Evolutionary conservation across 2,113 vertebrate species (phyloP).

Genomic region (Archocentrus centrarchus): DNA sequence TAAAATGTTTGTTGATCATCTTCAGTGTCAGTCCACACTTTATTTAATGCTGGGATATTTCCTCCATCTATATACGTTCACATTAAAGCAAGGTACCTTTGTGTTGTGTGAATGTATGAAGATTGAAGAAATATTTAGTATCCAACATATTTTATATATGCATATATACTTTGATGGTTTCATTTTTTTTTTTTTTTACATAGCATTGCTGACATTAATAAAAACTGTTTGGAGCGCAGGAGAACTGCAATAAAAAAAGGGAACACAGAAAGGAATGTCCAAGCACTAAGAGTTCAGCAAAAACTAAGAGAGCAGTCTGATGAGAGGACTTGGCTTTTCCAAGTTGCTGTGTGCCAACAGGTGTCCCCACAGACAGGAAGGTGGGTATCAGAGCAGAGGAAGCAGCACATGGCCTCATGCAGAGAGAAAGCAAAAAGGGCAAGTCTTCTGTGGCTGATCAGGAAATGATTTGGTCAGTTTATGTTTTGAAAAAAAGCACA

Average conservation of each 20-base stretch:
- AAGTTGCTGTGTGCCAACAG: conserved; percentile 62
- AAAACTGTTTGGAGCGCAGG: neutral
- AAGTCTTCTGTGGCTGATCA: conserved; percentile 28
- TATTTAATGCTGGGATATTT: neutral
- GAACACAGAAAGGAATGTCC: neutral
- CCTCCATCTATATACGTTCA: neutral
- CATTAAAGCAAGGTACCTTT: neutral
- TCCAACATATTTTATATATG: neutral
- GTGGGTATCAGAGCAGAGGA: conserved; percentile 50
- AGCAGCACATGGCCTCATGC: conserved; percentile 46
- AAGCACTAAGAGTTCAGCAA: neutral
- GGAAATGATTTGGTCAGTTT: conserved; percentile 38
- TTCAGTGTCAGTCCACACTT: too few relatives aligned
- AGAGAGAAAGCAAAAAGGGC: conserved; percentile 29
- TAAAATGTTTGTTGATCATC: neutral
- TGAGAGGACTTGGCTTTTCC: conserved; percentile 32
- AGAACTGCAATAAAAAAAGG: neutral
- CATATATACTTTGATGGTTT: neutral
- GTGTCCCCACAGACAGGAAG: conserved; percentile 62
- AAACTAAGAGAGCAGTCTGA: conserved; percentile 35
- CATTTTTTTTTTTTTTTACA: neutral
- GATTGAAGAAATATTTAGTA: neutral
- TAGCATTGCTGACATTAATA: neutral
- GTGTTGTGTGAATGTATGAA: neutral
- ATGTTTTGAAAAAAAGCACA: neutral